phyloP scores from a whole-genome alignment of 2,113 vertebrate genomes.

The Hydrochoerus hydrochaeris region DNA sequence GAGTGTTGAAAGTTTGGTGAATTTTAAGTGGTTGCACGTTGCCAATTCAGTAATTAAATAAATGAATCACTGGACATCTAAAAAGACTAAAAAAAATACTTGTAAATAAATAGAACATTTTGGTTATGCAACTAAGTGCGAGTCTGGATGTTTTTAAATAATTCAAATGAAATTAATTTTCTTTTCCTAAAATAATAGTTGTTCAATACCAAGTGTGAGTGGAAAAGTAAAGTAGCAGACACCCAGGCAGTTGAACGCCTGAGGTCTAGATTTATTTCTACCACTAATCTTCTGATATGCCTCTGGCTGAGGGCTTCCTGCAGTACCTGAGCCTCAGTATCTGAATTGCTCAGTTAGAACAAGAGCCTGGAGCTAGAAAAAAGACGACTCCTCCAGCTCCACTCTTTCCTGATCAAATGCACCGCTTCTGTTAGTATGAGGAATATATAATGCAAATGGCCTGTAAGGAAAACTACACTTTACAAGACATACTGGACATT shows the following conservation, averaged over 20 bases:
- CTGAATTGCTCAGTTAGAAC: background rate
- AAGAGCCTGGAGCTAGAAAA: background rate
- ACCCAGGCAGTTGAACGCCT: fast-evolving
- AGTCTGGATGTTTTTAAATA: conserved; percentile 57
- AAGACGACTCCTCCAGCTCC: background rate
- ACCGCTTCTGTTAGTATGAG: background rate
- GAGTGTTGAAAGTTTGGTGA: conserved; percentile 73
- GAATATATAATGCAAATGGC: background rate
- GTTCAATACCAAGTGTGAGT: background rate
- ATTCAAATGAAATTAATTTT: conserved; percentile 61
- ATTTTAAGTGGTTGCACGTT: conserved; percentile 46
- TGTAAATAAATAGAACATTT: conserved; percentile 66
- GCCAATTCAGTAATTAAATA: conserved; percentile 75
- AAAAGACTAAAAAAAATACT: conserved; percentile 56
- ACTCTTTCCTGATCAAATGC: background rate
- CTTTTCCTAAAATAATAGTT: conserved; percentile 51
- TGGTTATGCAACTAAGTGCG: conserved; percentile 56
- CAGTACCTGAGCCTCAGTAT: background rate
- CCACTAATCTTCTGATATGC: background rate
- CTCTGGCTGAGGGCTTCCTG: background rate
- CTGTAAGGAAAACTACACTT: background rate
- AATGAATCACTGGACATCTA: conserved; percentile 57
- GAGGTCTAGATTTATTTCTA: background rate
- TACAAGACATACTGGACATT: background rate
- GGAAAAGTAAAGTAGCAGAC: background rate